Evolutionary conservation across 2,113 vertebrate species (phyloP), one percentile per base, ranked within the genome.

Genomic region (Glaucidium brasilianum): DNA sequence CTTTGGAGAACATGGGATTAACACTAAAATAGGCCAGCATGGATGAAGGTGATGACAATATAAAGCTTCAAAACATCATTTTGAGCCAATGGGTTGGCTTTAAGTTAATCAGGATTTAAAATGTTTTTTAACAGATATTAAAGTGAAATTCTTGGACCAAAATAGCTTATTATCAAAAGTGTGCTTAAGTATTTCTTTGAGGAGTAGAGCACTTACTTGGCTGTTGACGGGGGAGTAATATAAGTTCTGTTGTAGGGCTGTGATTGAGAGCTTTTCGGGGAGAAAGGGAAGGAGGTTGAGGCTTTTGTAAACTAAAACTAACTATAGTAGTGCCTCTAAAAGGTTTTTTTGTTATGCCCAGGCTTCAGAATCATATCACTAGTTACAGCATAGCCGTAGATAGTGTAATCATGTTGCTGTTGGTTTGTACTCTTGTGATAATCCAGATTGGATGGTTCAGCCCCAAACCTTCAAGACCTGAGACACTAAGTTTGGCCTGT

Each of bases 1-100:
- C n/a, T 59, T 85, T 74, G 59, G 91, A 81, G 63, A 80, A 58
- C 19, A 32, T 29, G 92, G 58, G 88, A 88, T 86, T 88, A 92
- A 49, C 34, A 23, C 41, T 96, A 67, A 84, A 96, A 88, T 50
- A 97, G 91, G 67, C 82, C 85, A 94, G 41, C 59, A 71, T 16
- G 69, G 88, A 84, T 94, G 94, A 92, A 72, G 58, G 37, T 90
- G 91, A 83, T 0, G 9, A 73, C 59, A 85, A 15, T 69, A 66
- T 69, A 89, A 92, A 89, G 79, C 83, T 92, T 58, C 63, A 83
- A 50, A 88, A 80, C 29, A 19, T 63, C 15, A n/a, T 77, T 92
- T 86, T 86, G 63, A 88, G 45, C 34, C 50, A 80, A 4, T 86
- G 45, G 13, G 32, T 88, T 95, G 23, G 59, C 35, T 79, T 92